Percentiles rank a stretch among this genome's conserved stretches.
phyloP scores from a whole-genome alignment of 2,113 vertebrate species.

The Pogona vitticeps region DNA sequence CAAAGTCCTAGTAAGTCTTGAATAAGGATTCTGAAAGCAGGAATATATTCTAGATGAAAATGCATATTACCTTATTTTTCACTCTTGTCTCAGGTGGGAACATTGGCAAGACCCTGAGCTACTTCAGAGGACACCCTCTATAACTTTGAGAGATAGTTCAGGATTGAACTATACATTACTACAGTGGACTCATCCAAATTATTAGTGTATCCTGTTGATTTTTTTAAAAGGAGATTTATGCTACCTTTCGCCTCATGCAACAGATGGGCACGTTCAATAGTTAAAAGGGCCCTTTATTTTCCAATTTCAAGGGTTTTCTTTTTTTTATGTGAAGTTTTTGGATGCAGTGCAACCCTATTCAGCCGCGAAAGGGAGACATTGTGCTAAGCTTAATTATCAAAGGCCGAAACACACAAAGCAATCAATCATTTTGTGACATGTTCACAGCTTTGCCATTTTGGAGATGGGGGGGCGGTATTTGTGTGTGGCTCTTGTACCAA shows the following conservation, averaged over 20 bases:
- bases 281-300: slow-evolving; percentile 62
- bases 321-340: slow-evolving; percentile 61
- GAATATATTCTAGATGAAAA: too few species aligned
- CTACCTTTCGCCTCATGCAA: slow-evolving; percentile 24
- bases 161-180: background rate
- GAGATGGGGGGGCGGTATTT: slow-evolving; percentile 60
- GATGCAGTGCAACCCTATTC: slow-evolving; percentile 68
- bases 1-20: too few species aligned
- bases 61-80: too few species aligned
- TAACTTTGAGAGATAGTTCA: background rate
- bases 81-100: too few species aligned
- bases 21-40: too few species aligned
- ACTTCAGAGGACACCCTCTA: too few species aligned
- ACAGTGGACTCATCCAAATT: background rate
- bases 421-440: slow-evolving; percentile 77
- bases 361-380: slow-evolving; percentile 65
- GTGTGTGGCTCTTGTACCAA: slow-evolving; percentile 56
- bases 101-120: too few species aligned
- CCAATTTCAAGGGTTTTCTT: slow-evolving; percentile 58
- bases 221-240: background rate
- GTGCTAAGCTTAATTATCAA: slow-evolving; percentile 79
- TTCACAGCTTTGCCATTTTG: slow-evolving; percentile 69
- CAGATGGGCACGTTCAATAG: slow-evolving; percentile 63
- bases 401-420: slow-evolving; percentile 74
- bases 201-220: background rate